A percentile compares a stretch with the other conserved stretches of the same genome.
Conservation (phyloP, 2,888 invertebrate genomes). For the Conistra vaccinii region DNA sequence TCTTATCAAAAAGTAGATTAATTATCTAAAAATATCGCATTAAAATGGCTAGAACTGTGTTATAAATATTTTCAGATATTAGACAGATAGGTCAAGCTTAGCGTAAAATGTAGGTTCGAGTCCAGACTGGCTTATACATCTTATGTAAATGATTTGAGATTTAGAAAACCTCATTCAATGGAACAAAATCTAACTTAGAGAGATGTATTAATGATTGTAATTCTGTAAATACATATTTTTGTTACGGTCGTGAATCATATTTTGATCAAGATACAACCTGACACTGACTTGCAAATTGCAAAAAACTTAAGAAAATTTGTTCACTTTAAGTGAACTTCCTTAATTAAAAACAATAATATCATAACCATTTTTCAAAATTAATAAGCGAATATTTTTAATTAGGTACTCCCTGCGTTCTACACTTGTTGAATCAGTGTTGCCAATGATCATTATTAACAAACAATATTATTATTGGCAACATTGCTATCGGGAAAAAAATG, state of each 20-base stretch:
- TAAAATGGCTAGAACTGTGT: background rate
- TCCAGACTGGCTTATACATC: too few species aligned
- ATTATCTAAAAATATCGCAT: background rate
- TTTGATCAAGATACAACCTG: too few species aligned
- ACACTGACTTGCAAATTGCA: too few species aligned
- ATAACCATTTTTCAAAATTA: constrained; percentile 15
- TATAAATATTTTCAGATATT: background rate
- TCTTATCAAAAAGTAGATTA: constrained; percentile 1
- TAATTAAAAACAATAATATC: constrained; percentile 14
- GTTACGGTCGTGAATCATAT: too few species aligned
- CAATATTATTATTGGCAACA: constrained; percentile 53
- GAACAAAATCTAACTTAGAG: too few species aligned
- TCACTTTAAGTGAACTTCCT: background rate
- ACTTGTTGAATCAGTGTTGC: constrained; percentile 33
- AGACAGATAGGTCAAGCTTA: too few species aligned
- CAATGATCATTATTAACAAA: constrained; percentile 48
- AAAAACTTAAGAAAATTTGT: too few species aligned
- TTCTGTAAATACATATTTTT: too few species aligned
- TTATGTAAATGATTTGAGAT: too few species aligned
- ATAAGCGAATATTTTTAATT: constrained; percentile 14
- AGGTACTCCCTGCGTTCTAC: background rate
- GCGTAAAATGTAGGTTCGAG: too few species aligned
- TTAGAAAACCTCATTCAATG: too few species aligned
- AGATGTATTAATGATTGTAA: too few species aligned
- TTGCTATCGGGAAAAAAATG: constrained; percentile 17